Evolutionary conservation across 2,888 invertebrate species (phyloP).

Genomic region (Cataglyphis rosenhaueri): DNA sequence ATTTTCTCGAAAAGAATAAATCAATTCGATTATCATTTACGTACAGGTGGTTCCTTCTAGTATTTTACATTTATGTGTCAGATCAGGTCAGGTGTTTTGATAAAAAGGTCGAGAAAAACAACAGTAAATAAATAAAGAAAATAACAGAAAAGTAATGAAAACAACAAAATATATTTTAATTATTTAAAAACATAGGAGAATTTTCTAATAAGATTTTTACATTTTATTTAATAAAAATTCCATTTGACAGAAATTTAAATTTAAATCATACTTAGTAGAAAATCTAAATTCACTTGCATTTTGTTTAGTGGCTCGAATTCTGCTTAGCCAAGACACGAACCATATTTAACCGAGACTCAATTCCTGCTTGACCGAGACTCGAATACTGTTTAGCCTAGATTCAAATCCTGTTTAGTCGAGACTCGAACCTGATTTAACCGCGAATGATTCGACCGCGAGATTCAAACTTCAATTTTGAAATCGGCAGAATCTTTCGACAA

Average conservation of each 20-base stretch:
- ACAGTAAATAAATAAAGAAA: too few species aligned
- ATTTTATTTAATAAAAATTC: not conserved
- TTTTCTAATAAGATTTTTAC: not conserved
- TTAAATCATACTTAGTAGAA: too few species aligned
- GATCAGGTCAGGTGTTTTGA: too few species aligned
- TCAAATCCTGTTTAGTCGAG: not conserved
- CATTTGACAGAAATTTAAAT: not conserved
- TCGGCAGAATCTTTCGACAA: too few species aligned
- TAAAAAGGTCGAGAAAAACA: not conserved
- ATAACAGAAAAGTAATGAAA: not conserved
- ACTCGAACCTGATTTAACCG: not conserved
- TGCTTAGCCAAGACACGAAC: too few species aligned
- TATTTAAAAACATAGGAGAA: not conserved
- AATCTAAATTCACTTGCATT: too few species aligned
- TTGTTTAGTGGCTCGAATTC: too few species aligned
- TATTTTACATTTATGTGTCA: not conserved
- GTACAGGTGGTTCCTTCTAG: constrained; percentile 56
- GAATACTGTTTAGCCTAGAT: not conserved
- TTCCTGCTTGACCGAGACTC: not conserved
- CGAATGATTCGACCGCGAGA: too few species aligned
- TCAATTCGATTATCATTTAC: constrained; percentile 30
- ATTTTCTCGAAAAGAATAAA: constrained; percentile 44
- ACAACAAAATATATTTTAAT: not conserved
- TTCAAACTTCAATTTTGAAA: too few species aligned
- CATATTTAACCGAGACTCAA: too few species aligned